Evolutionary conservation across 1,140 invertebrate species (phyloP).

Genomic region (Ceratina calcarata): DNA sequence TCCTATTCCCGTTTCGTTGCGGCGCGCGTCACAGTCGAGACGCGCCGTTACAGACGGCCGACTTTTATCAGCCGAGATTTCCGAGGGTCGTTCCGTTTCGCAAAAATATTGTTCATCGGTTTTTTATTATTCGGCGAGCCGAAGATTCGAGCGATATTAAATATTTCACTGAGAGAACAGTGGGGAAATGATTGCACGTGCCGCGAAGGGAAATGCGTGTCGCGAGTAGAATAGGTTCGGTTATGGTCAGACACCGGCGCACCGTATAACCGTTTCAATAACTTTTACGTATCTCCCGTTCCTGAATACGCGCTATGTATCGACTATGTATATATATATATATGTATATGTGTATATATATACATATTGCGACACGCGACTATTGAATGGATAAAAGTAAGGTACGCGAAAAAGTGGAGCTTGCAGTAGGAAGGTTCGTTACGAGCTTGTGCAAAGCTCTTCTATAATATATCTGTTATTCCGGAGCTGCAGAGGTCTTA

Average conservation of each 20-base stretch:
- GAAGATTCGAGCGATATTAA: too few species aligned
- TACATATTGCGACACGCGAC: too few species aligned
- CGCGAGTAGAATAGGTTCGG: neutral
- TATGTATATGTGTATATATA: too few species aligned
- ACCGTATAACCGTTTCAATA: too few species aligned
- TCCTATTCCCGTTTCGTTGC: too few species aligned
- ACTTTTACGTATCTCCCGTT: neutral
- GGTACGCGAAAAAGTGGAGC: neutral
- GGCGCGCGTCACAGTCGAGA: too few species aligned
- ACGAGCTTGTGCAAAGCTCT: neutral
- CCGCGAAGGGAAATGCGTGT: neutral
- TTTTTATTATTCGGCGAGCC: too few species aligned
- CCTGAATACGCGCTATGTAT: neutral
- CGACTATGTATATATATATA: neutral
- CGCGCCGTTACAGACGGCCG: too few species aligned
- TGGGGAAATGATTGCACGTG: too few species aligned
- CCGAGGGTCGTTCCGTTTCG: too few species aligned
- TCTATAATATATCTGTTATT: constrained; percentile 17
- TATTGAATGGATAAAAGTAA: neutral
- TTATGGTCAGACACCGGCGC: neutral
- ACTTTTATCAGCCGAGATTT: too few species aligned
- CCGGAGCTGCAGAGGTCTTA: constrained; percentile 17
- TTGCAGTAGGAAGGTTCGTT: neutral
- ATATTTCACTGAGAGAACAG: neutral
- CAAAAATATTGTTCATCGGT: too few species aligned